These are phyloP conservation scores for Pseudococcus jackbeardsleyi DNA, from an alignment of 2,888 invertebrate species.

Conservation along the genomic window DNA sequence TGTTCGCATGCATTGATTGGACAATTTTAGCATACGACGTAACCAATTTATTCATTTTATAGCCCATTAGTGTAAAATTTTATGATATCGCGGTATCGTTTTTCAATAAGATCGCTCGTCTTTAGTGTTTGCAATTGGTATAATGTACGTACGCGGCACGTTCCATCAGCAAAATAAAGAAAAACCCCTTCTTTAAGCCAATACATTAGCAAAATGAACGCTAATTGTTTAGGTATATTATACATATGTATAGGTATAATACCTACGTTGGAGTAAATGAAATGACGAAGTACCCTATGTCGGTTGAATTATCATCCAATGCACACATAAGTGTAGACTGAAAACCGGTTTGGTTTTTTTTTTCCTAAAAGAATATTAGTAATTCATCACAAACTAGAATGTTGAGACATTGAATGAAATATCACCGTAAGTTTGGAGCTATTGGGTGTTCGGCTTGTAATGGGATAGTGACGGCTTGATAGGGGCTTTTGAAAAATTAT, in stretches of 20 bases:
- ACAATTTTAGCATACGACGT: background rate
- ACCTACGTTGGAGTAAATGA: background rate
- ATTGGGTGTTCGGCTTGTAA: conserved; percentile 18
- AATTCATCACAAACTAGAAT: conserved; percentile 21
- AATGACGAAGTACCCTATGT: background rate
- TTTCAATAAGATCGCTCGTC: background rate
- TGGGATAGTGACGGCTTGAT: background rate
- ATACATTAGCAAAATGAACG: conserved; percentile 45
- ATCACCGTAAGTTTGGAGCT: conserved; percentile 21
- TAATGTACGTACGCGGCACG: background rate
- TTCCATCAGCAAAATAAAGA: background rate
- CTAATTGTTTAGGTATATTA: conserved; percentile 15
- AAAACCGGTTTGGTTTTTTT: conserved; percentile 5
- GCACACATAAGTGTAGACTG: background rate
- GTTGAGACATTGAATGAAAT: conserved; percentile 46
- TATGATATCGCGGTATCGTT: conserved; percentile 1
- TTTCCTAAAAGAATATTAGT: background rate
- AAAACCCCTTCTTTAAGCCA: background rate
- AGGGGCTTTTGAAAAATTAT: conserved; percentile 16
- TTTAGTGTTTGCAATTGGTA: conserved; percentile 20
- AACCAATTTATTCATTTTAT: background rate
- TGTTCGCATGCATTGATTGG: background rate
- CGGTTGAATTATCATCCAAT: background rate
- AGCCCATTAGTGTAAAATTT: conserved; percentile 10
- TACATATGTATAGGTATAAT: background rate